Conservation (phyloP, 2,888 invertebrate species). For the Plebejus argus region DNA sequence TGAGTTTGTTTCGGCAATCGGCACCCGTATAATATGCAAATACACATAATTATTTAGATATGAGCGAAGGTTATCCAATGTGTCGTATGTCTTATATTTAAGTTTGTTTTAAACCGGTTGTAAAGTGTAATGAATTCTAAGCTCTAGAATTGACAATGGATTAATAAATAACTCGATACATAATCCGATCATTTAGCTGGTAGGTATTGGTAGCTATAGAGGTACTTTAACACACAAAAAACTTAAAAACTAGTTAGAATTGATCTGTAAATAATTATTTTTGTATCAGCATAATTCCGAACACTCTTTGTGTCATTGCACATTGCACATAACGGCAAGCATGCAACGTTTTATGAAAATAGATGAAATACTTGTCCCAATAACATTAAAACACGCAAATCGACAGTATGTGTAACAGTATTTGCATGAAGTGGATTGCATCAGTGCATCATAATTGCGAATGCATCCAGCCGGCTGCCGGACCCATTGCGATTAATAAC, state of each 20-base stretch:
- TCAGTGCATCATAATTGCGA: conserved; percentile 30
- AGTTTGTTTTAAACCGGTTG: conserved; percentile 40
- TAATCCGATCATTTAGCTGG: background rate
- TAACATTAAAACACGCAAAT: conserved; percentile 17
- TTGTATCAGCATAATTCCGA: background rate
- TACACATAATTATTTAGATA: conserved; percentile 19
- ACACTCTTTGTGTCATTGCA: background rate
- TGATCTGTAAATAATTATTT: background rate
- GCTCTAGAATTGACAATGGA: conserved; percentile 39
- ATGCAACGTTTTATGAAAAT: background rate
- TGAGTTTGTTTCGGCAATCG: background rate
- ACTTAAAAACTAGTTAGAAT: background rate
- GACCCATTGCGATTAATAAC: conserved; percentile 26
- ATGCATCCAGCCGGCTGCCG: conserved; percentile 23
- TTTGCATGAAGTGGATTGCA: conserved; percentile 30
- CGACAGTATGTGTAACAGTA: conserved; percentile 21
- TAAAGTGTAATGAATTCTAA: conserved; percentile 38
- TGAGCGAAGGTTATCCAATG: background rate
- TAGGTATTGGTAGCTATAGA: too few relatives aligned
- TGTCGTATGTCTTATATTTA: conserved; percentile 31
- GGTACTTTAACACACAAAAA: background rate
- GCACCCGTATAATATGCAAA: conserved; percentile 24
- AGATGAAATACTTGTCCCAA: conserved; percentile 22
- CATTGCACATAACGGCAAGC: background rate
- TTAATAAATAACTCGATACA: background rate